Percentiles rank a stretch among this genome's conserved stretches.
Evolutionary conservation across 2,113 vertebrate species (phyloP).

Genomic region (Fregetta grallaria): DNA sequence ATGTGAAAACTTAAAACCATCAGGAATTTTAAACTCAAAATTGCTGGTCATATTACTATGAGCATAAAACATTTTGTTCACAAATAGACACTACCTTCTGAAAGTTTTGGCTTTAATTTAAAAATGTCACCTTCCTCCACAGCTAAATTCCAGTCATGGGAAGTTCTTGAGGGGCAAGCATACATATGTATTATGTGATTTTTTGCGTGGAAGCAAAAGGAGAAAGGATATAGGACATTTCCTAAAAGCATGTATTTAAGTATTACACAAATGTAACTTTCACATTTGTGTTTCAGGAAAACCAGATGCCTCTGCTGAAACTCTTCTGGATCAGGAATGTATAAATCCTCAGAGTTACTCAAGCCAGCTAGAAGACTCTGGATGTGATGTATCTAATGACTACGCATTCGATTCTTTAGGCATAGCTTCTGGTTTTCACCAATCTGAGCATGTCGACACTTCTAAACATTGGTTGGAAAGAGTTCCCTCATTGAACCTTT

Average conservation of each 20-base stretch:
- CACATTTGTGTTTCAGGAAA: conserved; percentile 67
- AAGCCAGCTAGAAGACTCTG: conserved; percentile 73
- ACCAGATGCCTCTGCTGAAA: neutral
- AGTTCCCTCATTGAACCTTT: conserved; percentile 7
- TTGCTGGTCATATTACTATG: neutral
- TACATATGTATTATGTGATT: fast-evolving
- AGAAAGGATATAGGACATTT: neutral
- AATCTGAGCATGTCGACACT: neutral
- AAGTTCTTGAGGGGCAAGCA: neutral
- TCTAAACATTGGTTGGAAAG: neutral
- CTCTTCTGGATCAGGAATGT: conserved; percentile 1
- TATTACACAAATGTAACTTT: neutral
- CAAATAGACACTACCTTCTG: neutral
- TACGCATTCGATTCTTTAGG: conserved; percentile 64
- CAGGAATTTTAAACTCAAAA: neutral
- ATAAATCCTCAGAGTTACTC: conserved; percentile 10
- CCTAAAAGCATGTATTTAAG: neutral
- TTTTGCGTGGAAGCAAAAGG: neutral
- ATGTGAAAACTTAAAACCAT: neutral
- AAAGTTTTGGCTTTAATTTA: neutral
- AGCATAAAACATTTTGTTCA: neutral
- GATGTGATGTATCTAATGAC: conserved; percentile 73
- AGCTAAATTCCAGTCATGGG: neutral
- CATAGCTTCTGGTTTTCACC: neutral
- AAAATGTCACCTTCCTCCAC: neutral